Conservation (phyloP, 2,797 vertebrate genomes). For the Silurus lanzhouensis region DNA sequence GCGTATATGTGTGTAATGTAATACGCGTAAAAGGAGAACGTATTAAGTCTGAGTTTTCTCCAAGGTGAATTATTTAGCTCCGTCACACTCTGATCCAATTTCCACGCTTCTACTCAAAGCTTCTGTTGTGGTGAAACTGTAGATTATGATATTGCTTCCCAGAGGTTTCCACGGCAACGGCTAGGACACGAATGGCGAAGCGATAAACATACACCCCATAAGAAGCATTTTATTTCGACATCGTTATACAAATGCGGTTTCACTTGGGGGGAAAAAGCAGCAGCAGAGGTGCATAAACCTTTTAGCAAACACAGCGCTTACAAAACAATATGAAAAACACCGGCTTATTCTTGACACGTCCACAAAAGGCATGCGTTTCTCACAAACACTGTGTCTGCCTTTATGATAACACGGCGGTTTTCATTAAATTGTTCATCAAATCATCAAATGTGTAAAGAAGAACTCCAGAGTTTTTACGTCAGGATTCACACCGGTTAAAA, state of each 20-base stretch:
- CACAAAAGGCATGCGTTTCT: constrained; percentile 37
- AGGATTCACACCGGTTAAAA: background rate
- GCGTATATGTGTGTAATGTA: too few relatives aligned
- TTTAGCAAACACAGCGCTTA: constrained; percentile 16
- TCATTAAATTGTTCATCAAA: background rate
- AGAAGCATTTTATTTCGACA: constrained; percentile 25
- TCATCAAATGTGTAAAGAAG: background rate
- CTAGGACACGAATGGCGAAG: background rate
- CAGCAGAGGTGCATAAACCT: background rate
- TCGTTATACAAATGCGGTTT: constrained; percentile 33
- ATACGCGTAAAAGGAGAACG: background rate
- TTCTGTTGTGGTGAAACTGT: background rate
- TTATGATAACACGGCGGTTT: background rate
- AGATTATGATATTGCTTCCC: background rate
- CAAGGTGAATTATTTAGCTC: background rate
- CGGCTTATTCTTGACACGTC: background rate
- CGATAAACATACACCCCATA: background rate
- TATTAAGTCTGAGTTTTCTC: background rate
- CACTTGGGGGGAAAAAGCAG: constrained; percentile 6
- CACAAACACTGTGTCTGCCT: background rate
- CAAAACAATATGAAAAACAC: constrained; percentile 30
- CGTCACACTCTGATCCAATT: background rate
- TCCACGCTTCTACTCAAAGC: background rate
- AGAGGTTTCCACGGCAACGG: constrained; percentile 25
- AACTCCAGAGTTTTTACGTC: background rate